Conservation (phyloP, 2,797 vertebrate species). For the Lutjanus campechanus region DNA sequence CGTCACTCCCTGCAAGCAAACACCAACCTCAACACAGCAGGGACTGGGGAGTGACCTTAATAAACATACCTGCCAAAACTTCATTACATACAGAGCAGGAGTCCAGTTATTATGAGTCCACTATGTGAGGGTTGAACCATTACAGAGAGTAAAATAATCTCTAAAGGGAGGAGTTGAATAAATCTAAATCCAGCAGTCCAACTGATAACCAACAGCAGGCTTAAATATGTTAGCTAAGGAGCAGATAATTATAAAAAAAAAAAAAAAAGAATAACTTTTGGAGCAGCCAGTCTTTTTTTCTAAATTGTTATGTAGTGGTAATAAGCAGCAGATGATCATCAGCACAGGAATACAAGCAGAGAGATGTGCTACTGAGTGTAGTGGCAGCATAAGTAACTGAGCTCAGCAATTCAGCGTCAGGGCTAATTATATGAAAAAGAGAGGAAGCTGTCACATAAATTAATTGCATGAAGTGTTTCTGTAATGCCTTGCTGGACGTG, state of each 20-base stretch:
- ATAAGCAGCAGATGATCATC: neutral
- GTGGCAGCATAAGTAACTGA: neutral
- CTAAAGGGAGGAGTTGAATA: neutral
- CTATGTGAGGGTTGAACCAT: neutral
- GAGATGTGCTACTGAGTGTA: neutral
- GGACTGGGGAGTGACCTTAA: neutral
- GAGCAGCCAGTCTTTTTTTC: neutral
- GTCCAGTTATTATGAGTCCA: neutral
- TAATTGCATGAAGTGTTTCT: neutral
- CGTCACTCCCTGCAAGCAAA: neutral
- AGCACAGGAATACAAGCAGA: neutral
- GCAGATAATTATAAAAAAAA: neutral
- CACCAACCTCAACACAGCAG: neutral
- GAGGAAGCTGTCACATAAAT: neutral
- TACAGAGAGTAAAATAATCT: neutral
- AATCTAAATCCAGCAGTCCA: neutral
- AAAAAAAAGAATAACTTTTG: neutral
- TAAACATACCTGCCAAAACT: conserved; percentile 1
- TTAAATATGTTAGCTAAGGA: neutral
- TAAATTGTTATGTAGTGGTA: neutral
- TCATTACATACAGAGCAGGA: neutral
- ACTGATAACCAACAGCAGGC: neutral
- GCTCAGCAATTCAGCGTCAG: neutral
- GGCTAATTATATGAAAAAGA: neutral
- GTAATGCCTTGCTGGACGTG: neutral